A percentile compares a stretch with the other conserved stretches of the same genome.
Evolutionary conservation across 2,888 invertebrate species (phyloP).

Genomic region (Melanchra persicariae): DNA sequence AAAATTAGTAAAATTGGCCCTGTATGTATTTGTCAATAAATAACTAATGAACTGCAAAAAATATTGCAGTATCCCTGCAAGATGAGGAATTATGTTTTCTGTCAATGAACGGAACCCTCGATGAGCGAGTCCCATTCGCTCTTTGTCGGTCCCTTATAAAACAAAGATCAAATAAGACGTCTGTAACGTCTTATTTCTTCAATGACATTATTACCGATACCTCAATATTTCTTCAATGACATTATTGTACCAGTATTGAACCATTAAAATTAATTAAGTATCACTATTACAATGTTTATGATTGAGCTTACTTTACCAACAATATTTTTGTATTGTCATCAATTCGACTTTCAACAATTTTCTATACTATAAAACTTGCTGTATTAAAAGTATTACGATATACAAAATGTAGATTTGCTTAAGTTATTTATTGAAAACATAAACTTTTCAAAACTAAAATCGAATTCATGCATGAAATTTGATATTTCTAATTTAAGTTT

Average conservation of each 20-base stretch:
- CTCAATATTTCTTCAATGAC: neutral
- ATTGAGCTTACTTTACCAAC: neutral
- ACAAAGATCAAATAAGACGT: no score
- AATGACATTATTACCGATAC: neutral
- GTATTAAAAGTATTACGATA: constrained; percentile 29
- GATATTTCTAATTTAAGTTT: constrained; percentile 39
- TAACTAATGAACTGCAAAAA: no score
- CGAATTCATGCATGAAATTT: constrained; percentile 32
- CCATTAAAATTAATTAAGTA: neutral
- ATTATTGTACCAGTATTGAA: neutral
- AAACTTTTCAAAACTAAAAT: constrained; percentile 34
- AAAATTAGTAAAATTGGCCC: no score
- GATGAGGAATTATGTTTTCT: no score
- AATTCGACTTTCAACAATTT: neutral
- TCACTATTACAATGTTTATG: neutral
- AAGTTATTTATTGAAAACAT: constrained; percentile 35
- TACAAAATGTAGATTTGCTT: constrained; percentile 27
- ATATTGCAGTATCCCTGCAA: no score
- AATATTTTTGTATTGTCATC: constrained; percentile 2
- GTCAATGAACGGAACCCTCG: neutral
- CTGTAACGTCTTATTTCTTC: neutral
- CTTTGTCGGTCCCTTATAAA: neutral
- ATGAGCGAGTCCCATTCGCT: neutral
- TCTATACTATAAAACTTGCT: constrained; percentile 36
- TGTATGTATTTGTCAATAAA: no score